Conservation (phyloP, 2,113 vertebrate genomes). For the Xyliphius kryptos region DNA sequence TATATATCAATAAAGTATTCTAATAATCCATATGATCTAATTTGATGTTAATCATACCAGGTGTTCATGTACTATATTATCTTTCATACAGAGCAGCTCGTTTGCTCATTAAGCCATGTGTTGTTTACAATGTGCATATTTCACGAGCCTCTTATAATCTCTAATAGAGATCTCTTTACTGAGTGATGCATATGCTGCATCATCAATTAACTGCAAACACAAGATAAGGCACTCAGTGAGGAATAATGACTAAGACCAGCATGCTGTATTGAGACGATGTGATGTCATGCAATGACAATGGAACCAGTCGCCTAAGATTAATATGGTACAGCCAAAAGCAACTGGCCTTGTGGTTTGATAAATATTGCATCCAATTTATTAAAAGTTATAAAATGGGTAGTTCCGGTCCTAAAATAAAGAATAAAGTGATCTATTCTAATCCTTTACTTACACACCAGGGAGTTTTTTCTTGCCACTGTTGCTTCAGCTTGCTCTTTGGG, state of each 20-base stretch:
- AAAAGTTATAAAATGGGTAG: no score
- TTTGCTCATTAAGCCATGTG: conserved; percentile 13
- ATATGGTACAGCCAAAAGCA: not conserved
- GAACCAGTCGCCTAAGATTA: no score
- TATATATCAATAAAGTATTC: no score
- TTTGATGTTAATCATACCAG: not conserved
- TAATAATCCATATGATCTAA: not conserved
- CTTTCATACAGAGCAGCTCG: conserved; percentile 2
- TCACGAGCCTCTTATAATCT: not conserved
- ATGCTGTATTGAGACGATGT: not conserved
- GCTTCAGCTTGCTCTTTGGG: no score
- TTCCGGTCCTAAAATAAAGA: no score
- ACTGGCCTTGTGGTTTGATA: no score
- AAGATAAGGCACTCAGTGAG: not conserved
- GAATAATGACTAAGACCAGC: not conserved
- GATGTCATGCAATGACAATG: not conserved
- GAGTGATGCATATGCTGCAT: not conserved
- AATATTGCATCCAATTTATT: no score
- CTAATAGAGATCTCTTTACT: conserved; percentile 7
- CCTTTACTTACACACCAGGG: no score
- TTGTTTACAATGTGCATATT: conserved; percentile 13
- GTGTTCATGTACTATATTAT: not conserved
- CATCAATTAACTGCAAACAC: not conserved
- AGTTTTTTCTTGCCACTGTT: no score
- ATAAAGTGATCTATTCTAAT: no score